phyloP scores from a whole-genome alignment of 2,113 vertebrate genomes.

The Agelaius tricolor region DNA sequence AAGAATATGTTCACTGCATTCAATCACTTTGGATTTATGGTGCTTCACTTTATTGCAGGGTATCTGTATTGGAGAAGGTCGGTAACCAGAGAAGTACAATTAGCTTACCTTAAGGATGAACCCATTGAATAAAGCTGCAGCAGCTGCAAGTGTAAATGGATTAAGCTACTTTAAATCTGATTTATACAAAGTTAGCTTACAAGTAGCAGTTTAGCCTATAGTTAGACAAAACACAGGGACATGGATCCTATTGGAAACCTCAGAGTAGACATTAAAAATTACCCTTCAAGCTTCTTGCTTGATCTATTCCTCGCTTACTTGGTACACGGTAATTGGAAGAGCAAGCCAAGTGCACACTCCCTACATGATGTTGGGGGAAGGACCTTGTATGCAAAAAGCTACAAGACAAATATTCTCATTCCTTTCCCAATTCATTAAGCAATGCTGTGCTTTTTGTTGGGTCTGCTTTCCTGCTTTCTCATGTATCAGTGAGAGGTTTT shows the following conservation, averaged over 20 bases:
- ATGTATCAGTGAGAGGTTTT: constrained; percentile 16
- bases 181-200: not conserved
- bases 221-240: not conserved
- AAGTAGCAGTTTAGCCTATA: not conserved
- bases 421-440: constrained; percentile 10
- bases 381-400: not conserved
- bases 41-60: not conserved
- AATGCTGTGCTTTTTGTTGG: constrained; percentile 26
- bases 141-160: not conserved
- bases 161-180: not conserved
- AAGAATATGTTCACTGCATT: not conserved
- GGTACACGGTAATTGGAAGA: not conserved
- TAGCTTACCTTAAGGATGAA: not conserved
- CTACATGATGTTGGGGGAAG: not conserved
- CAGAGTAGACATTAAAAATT: not conserved
- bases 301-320: not conserved
- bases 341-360: not conserved
- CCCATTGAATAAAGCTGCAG: not conserved
- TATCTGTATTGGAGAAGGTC: not conserved
- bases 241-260: rapidly evolving
- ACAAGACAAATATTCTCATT: not conserved
- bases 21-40: not conserved
- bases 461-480: not conserved
- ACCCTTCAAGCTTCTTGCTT: not conserved
- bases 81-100: not conserved